Evolutionary conservation across 2,113 vertebrate genomes (phyloP), one percentile per base, ranked within the genome.

Genomic region (Tetrax tetrax): DNA sequence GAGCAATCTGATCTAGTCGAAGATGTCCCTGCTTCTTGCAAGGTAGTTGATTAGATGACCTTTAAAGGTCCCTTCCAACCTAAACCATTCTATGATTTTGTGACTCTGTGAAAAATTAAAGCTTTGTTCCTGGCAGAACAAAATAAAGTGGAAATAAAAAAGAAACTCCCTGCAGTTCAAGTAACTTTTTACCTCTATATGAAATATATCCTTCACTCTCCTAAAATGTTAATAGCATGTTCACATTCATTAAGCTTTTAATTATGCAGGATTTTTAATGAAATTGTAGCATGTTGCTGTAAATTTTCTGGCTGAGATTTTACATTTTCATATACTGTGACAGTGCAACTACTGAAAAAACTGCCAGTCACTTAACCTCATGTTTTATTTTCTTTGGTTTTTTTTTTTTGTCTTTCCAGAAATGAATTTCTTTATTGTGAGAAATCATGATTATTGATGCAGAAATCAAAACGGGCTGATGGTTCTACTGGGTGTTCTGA

Each of bases 361-460:
- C 3, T 38, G 14, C 25, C n/a, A 12, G 56, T 84, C 19, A 68
- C 41, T 79, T 86, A 92, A 54, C 8, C 7, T 96, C 45, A 60
- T 28, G 4, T 8, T 84, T 91, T 88, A 20, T 59, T 78, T 69
- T 18, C 3, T 23, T 63, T 33, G 17, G 13, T 21, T 56, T 29
- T 43, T 43, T 14, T 43, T 43, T 43, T 43, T 27, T 95, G 4
- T 97, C 81, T 92, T 96, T 76, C 53, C 96, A 98, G 98, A 97
- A 97, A 98, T 98, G 95, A 80, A 90, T 96, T 83, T 89, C 35
- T 69, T 74, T 84, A 33, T 37, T 66, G 31, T 2, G 13, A 96
- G 74, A 38, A 83, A 76, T 57, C 11, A 12, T 78, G 88, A 53
- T 83, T 76, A 53, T 59, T 37, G 17, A 88, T 47, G 85, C 87